phyloP scores from a whole-genome alignment of 2,113 vertebrate species.

The Tenrec ecaudatus region DNA sequence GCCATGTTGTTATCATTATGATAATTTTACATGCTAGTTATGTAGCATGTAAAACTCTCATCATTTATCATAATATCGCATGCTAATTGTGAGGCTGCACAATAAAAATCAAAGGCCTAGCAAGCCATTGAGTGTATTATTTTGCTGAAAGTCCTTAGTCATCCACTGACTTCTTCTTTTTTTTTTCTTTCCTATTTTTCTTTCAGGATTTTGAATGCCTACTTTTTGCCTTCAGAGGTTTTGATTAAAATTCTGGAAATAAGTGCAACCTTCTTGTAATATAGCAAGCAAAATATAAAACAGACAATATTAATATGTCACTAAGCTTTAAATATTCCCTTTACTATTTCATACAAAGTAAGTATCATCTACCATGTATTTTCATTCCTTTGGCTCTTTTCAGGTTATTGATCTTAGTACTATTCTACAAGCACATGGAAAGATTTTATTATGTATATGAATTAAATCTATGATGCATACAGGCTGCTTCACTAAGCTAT shows the following conservation, averaged over 20 bases:
- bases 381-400: slow-evolving; percentile 29
- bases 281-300: slow-evolving; percentile 61
- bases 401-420: slow-evolving; percentile 59
- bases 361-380: slow-evolving; percentile 39
- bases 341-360: slow-evolving; percentile 15
- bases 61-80: slow-evolving; percentile 24
- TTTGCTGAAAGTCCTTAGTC: slow-evolving; percentile 45
- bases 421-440: slow-evolving; percentile 62
- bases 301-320: slow-evolving; percentile 52
- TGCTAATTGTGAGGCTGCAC: neutral
- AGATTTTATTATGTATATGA: slow-evolving; percentile 69
- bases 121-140: neutral
- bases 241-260: slow-evolving; percentile 72
- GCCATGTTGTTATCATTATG: neutral
- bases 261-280: slow-evolving; percentile 21
- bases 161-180: slow-evolving; percentile 36
- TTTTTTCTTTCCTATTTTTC: slow-evolving; percentile 8
- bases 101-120: slow-evolving; percentile 10
- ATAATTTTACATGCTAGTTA: neutral
- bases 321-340: slow-evolving; percentile 62
- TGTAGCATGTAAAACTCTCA: too few species aligned
- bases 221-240: slow-evolving; percentile 67
- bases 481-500: slow-evolving; percentile 20
- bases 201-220: slow-evolving; percentile 16
- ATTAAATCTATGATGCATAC: slow-evolving; percentile 56